Percentiles rank a stretch among this genome's conserved stretches.
phyloP scores from a whole-genome alignment of 2,888 invertebrate species.

The Nymphalis c-album region DNA sequence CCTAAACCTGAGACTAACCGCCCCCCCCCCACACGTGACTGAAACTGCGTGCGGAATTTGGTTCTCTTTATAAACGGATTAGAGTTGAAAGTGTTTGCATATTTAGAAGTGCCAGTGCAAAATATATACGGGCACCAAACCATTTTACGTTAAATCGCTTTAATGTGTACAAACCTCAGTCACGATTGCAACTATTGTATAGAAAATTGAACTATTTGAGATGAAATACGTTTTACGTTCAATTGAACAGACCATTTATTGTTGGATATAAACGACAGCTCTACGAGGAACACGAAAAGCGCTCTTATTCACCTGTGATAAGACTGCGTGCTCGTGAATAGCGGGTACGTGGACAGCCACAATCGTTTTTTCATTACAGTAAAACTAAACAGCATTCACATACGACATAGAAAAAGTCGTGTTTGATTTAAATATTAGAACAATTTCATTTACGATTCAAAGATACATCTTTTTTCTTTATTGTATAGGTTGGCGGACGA shows the following conservation, averaged over 20 bases:
- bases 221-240: constrained; percentile 28
- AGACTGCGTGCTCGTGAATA: too few relatives aligned
- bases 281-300: not conserved
- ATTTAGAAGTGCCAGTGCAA: not conserved
- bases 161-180: constrained; percentile 24
- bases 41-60: too few relatives aligned
- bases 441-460: not conserved
- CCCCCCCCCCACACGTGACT: too few relatives aligned
- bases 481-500: too few relatives aligned
- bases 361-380: constrained; percentile 5
- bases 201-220: constrained; percentile 32
- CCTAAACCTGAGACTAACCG: too few relatives aligned
- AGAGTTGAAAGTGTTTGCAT: too few relatives aligned
- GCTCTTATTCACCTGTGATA: not conserved
- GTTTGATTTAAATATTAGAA: constrained; percentile 5
- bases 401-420: not conserved
- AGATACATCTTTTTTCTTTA: too few relatives aligned
- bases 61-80: too few relatives aligned
- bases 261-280: not conserved
- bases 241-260: constrained; percentile 20
- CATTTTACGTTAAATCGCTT: constrained; percentile 18
- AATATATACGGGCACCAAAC: not conserved
- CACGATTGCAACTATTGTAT: constrained; percentile 28
- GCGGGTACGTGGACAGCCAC: not conserved
- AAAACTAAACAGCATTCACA: not conserved